Evolutionary conservation across 2,888 invertebrate species (phyloP).

Genomic region (Dynastes grantii): DNA sequence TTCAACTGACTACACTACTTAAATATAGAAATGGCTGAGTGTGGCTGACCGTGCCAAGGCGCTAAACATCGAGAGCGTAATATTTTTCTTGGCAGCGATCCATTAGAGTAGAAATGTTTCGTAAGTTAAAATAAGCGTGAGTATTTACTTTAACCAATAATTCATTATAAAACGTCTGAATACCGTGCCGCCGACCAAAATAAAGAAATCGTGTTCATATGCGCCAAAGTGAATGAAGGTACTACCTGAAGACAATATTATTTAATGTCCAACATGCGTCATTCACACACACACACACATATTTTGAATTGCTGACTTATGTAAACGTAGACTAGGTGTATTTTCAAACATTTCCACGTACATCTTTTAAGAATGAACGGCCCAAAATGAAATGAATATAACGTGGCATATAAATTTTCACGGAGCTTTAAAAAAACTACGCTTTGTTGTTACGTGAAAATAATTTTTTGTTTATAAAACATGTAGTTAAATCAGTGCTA

Average conservation of each 20-base stretch:
- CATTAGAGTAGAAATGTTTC: slow-evolving; percentile 53
- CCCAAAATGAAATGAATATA: no score
- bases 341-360: neutral
- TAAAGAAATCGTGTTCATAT: slow-evolving; percentile 16
- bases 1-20: slow-evolving; percentile 48
- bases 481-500: no score
- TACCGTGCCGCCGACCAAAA: slow-evolving; percentile 34
- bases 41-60: slow-evolving; percentile 53
- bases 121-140: slow-evolving; percentile 50
- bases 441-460: no score
- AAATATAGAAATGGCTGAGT: slow-evolving; percentile 55
- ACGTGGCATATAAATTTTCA: no score
- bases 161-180: slow-evolving; percentile 47
- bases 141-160: slow-evolving; percentile 50
- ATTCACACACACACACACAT: neutral
- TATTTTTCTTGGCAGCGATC: slow-evolving; percentile 57
- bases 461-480: no score
- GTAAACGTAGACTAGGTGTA: neutral
- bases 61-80: slow-evolving; percentile 53
- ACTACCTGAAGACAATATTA: slow-evolving; percentile 24
- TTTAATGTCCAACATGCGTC: slow-evolving; percentile 18
- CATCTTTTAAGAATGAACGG: no score
- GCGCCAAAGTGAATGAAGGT: slow-evolving; percentile 41
- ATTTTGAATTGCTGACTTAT: neutral
- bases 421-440: no score